Evolutionary conservation across 2,113 vertebrate genomes (phyloP), one percentile per base, ranked within the genome.

Genomic region (Onychostoma macrolepis): DNA sequence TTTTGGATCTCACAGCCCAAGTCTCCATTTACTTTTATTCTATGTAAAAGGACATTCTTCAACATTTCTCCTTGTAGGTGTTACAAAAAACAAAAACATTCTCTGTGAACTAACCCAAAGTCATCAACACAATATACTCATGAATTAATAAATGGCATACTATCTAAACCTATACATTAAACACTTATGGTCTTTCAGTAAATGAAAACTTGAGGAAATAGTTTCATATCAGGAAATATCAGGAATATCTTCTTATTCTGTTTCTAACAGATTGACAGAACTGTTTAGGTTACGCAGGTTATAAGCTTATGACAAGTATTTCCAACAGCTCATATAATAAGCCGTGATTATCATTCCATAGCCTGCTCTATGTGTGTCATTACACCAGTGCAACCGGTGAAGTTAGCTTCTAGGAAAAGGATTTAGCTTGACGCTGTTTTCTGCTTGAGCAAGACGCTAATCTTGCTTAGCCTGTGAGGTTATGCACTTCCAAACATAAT

Each of bases 391-490:
- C 41, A 84, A 84, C 45, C 17, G 26, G 71, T 81, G 9, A 19
- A 83, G 83, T 41, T 67, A 75, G 43, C 53, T 89, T 88, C 76
- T 81, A 75, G 63, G 76, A 89, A 89, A 48, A 80, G 41, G 75
- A 89, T 90, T 89, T 87, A 72, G 45, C 86, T 17, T 43, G n/a
- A 79, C 9, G 28, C 58, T 30, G 24, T 84, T 50, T 84, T 85
- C 63, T 63, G n/a, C 28, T 48, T 67, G 50, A 80, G 80, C 30
- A 85, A 43, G 58, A 85, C 61, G 43, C 79, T 89, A 90, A 91
- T 91, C 80, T 81, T 24, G 63, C 80, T 65, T 84, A 83, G 58
- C 61, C 69, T 58, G 76, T 19, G 30, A 65, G 76, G 80, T 86
- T 82, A 77, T 53, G 6, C 33, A 58, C 56, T 56, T 77, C 41